Base-by-base conservation (phyloP, 2,888 invertebrate genomes). In the Muscina levida region DNA sequence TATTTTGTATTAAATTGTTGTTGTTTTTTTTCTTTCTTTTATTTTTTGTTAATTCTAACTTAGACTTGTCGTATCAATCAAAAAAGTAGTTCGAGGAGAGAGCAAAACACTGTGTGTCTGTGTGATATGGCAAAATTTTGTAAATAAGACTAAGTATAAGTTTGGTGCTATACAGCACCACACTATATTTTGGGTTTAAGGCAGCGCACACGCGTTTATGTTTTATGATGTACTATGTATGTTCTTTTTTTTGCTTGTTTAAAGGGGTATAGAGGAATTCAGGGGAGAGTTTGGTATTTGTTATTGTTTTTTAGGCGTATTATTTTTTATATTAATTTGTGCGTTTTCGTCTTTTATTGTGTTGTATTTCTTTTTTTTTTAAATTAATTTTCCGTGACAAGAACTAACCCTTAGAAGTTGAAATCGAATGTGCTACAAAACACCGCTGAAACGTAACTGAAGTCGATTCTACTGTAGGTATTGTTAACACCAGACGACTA, bases 391-490 rank as follows among this genome's bases (percentile, higher is more conserved):
- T 80, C 82, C 82, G 44, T 78, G 42, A 6, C 57, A 56, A 44
- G 24, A 73, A 77, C 79, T 81, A 73, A 75, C 77, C 72, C 72
- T 75, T 65, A 15, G 59, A 67, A 62, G 31, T 24, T 39, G 46
- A 66, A 76, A 66, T 65, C 31, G 53, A 59, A 59, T 59, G 68
- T 66, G 76, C 66, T 71, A 72, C 76, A 57, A 79, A 77, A 77
- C 83, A 82, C 83, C 82, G 83, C 82, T 76, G 82, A 84, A 83
- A 82, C 77, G 73, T 82, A 77, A 85, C 84, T 85, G 82, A 84
- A 82, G 65, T 67, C 67, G 39, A 37, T 75, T 46, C 48, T 77
- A 62, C 71, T 19, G 65, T 65, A 53, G 46, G 67, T 67, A 22
- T 71, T 73, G 76, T 72, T 76, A 70, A 67, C 73, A 46, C 42